Evolutionary conservation across 2,888 invertebrate genomes (phyloP).

Genomic region (Dasypolia templi): DNA sequence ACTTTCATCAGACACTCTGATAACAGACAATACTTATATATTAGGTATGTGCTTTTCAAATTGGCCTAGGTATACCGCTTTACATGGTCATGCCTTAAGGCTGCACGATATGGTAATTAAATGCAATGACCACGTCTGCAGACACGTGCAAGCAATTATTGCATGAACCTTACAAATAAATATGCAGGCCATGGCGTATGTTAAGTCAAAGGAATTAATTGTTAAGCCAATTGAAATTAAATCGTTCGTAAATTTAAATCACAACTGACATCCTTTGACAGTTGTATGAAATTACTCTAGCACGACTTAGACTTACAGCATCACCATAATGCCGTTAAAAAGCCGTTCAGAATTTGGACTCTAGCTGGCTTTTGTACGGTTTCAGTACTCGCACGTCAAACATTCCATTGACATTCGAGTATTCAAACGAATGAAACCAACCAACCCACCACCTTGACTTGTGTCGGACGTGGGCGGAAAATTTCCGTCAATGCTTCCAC

Average conservation of each 20-base stretch:
- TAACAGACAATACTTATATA: neutral
- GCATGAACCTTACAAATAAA: neutral
- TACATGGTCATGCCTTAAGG: neutral
- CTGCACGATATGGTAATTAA: slow-evolving; percentile 2
- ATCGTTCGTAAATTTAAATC: neutral
- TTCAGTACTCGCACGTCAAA: neutral
- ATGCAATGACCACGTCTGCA: slow-evolving; percentile 24
- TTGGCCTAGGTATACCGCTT: neutral
- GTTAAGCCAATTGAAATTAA: neutral
- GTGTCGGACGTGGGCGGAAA: neutral
- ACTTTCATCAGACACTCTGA: neutral
- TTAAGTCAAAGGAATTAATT: neutral
- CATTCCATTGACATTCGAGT: neutral
- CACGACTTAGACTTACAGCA: no score
- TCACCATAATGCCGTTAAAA: no score
- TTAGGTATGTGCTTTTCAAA: neutral
- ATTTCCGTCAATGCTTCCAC: neutral
- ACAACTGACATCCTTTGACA: no score
- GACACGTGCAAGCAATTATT: slow-evolving; percentile 20
- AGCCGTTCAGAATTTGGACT: no score
- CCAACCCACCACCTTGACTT: slow-evolving; percentile 5
- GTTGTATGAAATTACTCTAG: no score
- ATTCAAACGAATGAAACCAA: slow-evolving; percentile 18
- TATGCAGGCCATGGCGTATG: neutral
- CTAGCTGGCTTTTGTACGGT: no score